Evolutionary conservation across 1,140 invertebrate genomes (phyloP), one percentile per base, ranked within the genome.

Genomic region (Drosophila tani): DNA sequence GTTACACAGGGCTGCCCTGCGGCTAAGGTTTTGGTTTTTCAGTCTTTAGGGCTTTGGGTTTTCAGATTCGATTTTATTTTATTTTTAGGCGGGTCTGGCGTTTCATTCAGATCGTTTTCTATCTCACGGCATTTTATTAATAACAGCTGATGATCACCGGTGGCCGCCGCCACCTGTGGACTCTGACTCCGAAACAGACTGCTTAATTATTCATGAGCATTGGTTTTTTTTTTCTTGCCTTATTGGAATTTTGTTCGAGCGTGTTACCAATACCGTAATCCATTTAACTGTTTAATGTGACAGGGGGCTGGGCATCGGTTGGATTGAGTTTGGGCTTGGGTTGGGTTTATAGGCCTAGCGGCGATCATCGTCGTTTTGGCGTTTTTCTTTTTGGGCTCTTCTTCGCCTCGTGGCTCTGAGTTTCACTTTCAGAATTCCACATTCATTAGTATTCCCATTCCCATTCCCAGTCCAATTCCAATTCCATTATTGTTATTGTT

Each of bases 251-350:
- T 74, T 62, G 41, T 75, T 64, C 17, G 55, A 59, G 60, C 75
- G 56, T 55, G 67, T 73, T 88, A 80, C 79, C 80, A 81, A 81
- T 78, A 87, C 84, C 84, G 84, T 88, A 88, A 88, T 88, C 77
- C 58, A 84, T 70, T 88, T 87, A 83, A 88, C 84, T 87, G 83
- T 87, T 87, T 85, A 66, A 57, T 50, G 49, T 46, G 67, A 70
- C 67, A 67, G 21, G 49, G 38, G 63, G 24, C 38, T 6, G 58
- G 58, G 58, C 11, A 7, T 19, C 75, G 58, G 70, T 45, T 45
- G 62, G 57, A 53, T 27, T 50, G 57, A 57, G 58, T 50, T 35
- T 32, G 59, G 55, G 58, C 75, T 51, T 65, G 70, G 66, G 58
- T 29, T 63, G 55, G 69, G 69, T 40, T 47, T 62, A 29, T 41